Base-by-base conservation (phyloP, 2,797 vertebrate species). In the Bovichtus variegatus region DNA sequence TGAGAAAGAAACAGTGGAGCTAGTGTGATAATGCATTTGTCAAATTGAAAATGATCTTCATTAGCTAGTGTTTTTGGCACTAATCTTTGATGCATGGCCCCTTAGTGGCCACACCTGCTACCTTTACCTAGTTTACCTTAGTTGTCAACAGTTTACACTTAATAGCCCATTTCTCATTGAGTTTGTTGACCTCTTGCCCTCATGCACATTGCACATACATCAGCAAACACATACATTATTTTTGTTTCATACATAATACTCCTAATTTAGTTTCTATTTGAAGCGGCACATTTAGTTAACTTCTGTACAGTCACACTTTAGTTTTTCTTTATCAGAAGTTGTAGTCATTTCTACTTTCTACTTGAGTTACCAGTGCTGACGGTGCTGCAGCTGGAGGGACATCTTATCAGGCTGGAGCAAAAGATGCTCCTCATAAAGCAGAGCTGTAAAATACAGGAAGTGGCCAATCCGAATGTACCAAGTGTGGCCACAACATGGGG, bases 181-280 rank as follows among this genome's bases (percentile, higher is more conserved):
- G 21, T 23, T 25, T 40, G 12, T 40, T 59, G 8, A 47, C 19
- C 21, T 40, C n/a, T 59, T 57, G 16, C 54, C 18, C 51, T 31
- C 50, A 53, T 36, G 34, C 55, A 58, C 12, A 0, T 54, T 31
- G 18, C 0, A 54, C 2, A 19, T 29, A 53, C 0, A n/a, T 34
- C 0, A 38, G 13, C 0, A 40, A 23, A 58, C 55, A 58, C 18
- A 57, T 13, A 21, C 21, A 38, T 23, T 12, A 38, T 54, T 54
- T 54, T 54, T 13, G 34, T 40, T 40, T 15, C 36, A 59, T 19
- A 18, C 27, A 27, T 51, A 13, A 27, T 16, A 51, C 2, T 9
- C 27, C 51, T 16, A 54, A 2, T 31, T 54, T 18, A 31, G 6
- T 27, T 27, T 16, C 10, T 21, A 5, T 29, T 18, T 29, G 27